Percentiles rank a stretch among this genome's conserved stretches.
These are phyloP conservation scores for Liopterus haemorrhoidalis DNA, from an alignment of 2,888 invertebrate genomes.

Conservation along the genomic window DNA sequence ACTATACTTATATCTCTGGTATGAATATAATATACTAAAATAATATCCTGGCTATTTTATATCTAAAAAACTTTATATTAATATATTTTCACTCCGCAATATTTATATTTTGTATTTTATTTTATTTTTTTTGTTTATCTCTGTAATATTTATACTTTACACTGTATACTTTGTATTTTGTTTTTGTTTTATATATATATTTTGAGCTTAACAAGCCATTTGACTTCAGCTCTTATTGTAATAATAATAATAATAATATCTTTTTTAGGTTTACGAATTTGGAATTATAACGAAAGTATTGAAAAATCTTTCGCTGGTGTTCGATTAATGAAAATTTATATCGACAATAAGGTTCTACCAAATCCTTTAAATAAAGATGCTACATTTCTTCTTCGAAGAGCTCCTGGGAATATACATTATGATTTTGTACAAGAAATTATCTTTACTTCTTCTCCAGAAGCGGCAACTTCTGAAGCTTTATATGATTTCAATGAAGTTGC, in stretches of 20 bases:
- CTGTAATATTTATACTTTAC: slow-evolving; percentile 28
- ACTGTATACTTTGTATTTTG: slow-evolving; percentile 27
- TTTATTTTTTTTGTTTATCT: slow-evolving; percentile 17
- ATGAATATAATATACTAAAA: slow-evolving; percentile 15
- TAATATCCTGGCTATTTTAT: slow-evolving; percentile 1
- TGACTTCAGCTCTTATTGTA: too few relatives aligned
- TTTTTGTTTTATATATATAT: too few relatives aligned
- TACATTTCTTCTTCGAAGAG: slow-evolving; percentile 58
- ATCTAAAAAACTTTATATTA: background rate
- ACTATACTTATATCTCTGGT: slow-evolving; percentile 40
- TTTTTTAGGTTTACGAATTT: slow-evolving; percentile 58
- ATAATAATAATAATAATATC: slow-evolving; percentile 20
- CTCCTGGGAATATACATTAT: slow-evolving; percentile 69
- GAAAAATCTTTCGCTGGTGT: slow-evolving; percentile 62
- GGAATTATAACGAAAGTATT: slow-evolving; percentile 76
- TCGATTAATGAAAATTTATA: slow-evolving; percentile 46
- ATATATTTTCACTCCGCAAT: too few relatives aligned
- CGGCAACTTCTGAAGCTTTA: slow-evolving; percentile 23
- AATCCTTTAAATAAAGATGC: slow-evolving; percentile 40
- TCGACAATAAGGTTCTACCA: slow-evolving; percentile 47
- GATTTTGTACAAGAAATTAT: slow-evolving; percentile 66
- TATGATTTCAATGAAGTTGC: slow-evolving; percentile 26
- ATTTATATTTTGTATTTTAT: too few relatives aligned
- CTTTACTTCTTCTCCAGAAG: slow-evolving; percentile 30
- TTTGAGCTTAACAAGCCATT: too few relatives aligned